Base-by-base conservation (phyloP, 37 sponge, comb jelly and placozoan genomes). In the Halichondria panicea region DNA sequence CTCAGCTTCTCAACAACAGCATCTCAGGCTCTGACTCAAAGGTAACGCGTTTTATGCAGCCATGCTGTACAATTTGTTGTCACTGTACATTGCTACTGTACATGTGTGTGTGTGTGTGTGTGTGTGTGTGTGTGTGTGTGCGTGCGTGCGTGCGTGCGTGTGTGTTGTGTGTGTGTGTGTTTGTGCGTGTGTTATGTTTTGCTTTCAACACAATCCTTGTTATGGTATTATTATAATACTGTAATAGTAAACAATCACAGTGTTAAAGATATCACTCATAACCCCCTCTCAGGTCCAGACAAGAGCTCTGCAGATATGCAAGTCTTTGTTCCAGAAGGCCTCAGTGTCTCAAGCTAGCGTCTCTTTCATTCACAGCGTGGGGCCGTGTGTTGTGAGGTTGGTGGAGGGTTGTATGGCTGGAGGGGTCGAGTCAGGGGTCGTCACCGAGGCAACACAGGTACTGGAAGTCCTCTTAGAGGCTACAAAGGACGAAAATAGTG, bases 301-400 rank as follows among this genome's bases (percentile, higher is more conserved):
- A n/a, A 84, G 65, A 34, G 80, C 71, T 1, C 67, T 89, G 0
- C 85, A 89, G 54, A 72, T 69, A 0, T 69, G 62, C 39, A 54
- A 60, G 57, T 71, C 81, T 42, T 43, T 89, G 22, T 84, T 89
- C 71, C n/a, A 48, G 52, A 63, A 59, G 65, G 25, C 59, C 32
- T 44, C 33, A n/a, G 5, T 42, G 1, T 36, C 12, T 50, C 19
- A 56, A 19, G 44, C 69, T 19, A 43, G 55, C 21, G 46, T 56
- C 15, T 74, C 43, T 19, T 87, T 82, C 86, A 86, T 91, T 43
- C 83, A 73, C 35, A 54, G 45, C 43, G 70, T 87, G 34, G 87
- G 78, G 13, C 82, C 92, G 32, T 54, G 63, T 18, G 54, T 91
- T 27, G 79, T 91, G 57, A 28, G 46, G 56, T 27, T 81, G 0